Conservation (phyloP, 2,113 vertebrate species). For the Riparia riparia region DNA sequence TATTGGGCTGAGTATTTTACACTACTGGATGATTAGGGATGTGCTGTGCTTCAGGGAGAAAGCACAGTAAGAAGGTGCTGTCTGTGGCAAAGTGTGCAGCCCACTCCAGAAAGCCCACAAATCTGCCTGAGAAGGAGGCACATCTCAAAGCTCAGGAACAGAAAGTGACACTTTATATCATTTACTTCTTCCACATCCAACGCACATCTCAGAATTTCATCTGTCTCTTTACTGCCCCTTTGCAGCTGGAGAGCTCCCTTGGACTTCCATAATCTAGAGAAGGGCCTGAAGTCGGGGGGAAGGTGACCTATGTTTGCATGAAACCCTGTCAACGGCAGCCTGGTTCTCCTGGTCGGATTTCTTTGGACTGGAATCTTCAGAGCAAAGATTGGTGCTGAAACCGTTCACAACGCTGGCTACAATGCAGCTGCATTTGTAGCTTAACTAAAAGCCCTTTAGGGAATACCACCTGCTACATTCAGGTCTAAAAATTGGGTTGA, state of each 20-base stretch:
- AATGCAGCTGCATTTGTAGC: neutral
- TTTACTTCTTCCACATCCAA: neutral
- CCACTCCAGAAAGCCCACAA: neutral
- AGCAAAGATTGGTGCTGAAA: neutral
- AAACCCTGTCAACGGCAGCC: neutral
- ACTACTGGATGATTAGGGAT: neutral
- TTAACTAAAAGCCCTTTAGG: neutral
- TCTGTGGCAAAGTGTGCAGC: neutral
- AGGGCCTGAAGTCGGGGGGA: neutral
- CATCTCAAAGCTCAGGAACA: neutral
- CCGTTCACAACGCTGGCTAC: neutral
- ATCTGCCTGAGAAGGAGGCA: neutral
- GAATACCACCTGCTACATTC: neutral
- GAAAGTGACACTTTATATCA: neutral
- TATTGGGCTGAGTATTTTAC: neutral
- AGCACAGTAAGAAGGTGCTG: neutral
- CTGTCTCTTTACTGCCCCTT: neutral
- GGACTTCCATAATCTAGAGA: neutral
- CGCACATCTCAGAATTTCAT: neutral
- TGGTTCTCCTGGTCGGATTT: neutral
- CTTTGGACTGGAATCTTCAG: neutral
- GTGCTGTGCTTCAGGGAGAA: neutral
- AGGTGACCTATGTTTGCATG: neutral
- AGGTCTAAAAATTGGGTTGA: neutral
- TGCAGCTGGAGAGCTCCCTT: neutral